Base-by-base conservation (phyloP, 1,140 invertebrate genomes). In the Lepidurus apus region DNA sequence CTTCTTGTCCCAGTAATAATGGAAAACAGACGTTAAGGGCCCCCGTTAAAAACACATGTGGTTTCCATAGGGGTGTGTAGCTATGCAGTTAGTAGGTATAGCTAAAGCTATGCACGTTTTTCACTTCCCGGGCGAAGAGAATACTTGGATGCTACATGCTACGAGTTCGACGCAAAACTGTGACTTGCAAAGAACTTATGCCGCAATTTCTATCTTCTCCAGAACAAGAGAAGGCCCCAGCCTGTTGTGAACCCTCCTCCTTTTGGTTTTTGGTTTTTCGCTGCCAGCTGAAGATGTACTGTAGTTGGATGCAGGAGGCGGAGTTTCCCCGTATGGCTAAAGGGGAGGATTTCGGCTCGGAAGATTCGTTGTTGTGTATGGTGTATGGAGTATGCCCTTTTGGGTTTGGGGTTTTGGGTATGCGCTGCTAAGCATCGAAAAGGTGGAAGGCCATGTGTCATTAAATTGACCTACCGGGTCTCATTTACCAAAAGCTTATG, bases 361-460 rank as follows among this genome's bases (percentile, higher is more conserved):
- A 1, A 65, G 5, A 21, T 13, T 65, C 21, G 53, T 65, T 65
- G 53, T 65, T 47, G 17, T 21, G 53, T 3, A 34, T 0, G 34
- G 34, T 34, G 34, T 34, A 34, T 34, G 53, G 13, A 65, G 53
- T 11, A 65, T 21, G 17, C 6, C 21, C 0, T 65, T 21, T 21
- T 65, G 17, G 53, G 17, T 65, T 65, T 13, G 4, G 53, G 17
- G 7, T 13, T 26, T 26, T 0, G 26, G 26, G 26, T 26, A n/a
- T n/a, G 34, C 34, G 34, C 34, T 34, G 34, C 34, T 34, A 4
- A 3, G 34, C 34, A 34, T 34, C 3, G 34, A 3, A 34, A 65
- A 65, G 53, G 53, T 65, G 53, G 53, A 65, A 34, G 53, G 53
- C 53, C 53, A 65, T 65, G 21, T 65, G 53, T 65, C 53, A 65